These are phyloP conservation scores for Drosophila quadrilineata DNA, from an alignment of 1,140 invertebrate genomes.

Conservation along the genomic window DNA sequence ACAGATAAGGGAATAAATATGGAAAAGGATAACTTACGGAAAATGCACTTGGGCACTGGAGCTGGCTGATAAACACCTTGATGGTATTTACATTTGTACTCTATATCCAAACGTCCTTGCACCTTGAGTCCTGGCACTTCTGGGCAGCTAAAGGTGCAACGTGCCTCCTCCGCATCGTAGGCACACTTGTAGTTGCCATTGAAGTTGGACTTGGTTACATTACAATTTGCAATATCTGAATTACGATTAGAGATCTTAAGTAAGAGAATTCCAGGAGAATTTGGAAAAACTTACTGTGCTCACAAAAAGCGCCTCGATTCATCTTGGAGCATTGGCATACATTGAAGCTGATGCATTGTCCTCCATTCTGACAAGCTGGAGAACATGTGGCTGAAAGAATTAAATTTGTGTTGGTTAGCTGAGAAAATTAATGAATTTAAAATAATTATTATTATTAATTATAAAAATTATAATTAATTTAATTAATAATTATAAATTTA, in stretches of 20 bases:
- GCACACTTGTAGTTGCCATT: conserved; percentile 89
- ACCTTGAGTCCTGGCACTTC: conserved; percentile 83
- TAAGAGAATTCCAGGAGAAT: not conserved
- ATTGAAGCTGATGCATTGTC: conserved; percentile 88
- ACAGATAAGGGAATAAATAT: too few relatives aligned
- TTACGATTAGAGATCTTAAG: not conserved
- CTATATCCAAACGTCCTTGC: conserved; percentile 66
- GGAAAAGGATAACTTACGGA: conserved; percentile 82
- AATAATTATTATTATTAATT: too few relatives aligned
- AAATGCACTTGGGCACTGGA: conserved; percentile 88
- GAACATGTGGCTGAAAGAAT: conserved; percentile 88
- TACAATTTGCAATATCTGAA: conserved; percentile 58
- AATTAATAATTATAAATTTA: too few relatives aligned
- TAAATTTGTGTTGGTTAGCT: too few relatives aligned
- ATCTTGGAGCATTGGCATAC: conserved; percentile 88
- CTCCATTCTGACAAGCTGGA: conserved; percentile 89
- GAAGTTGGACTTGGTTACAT: conserved; percentile 82
- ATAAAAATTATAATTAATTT: too few relatives aligned
- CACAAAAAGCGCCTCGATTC: conserved; percentile 88
- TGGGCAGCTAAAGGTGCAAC: conserved; percentile 87
- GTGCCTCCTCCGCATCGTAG: conserved; percentile 83
- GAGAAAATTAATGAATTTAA: too few relatives aligned
- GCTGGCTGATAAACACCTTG: conserved; percentile 86
- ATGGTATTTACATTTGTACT: conserved; percentile 87
- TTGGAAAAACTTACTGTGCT: conserved; percentile 85